A percentile compares a stretch with the other conserved stretches of the same genome.
phyloP scores from a whole-genome alignment of 2,797 vertebrate species.

The Malacoraja senta region DNA sequence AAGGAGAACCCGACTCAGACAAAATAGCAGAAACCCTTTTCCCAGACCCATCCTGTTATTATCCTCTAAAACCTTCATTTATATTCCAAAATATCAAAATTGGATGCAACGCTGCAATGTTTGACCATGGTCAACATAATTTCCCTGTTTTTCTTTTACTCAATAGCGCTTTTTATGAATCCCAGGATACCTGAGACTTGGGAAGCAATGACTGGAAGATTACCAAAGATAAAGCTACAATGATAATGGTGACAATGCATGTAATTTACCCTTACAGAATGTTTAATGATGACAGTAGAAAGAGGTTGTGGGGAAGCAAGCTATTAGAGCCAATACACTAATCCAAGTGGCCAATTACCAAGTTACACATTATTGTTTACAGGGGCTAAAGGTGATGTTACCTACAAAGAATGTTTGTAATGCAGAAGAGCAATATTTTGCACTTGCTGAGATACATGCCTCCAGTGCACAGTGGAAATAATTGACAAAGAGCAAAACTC shows the following conservation, averaged over 20 bases:
- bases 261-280: no score
- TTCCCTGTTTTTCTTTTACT: no score
- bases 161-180: no score
- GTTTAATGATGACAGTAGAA: background rate
- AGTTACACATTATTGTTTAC: background rate
- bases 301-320: no score
- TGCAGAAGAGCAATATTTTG: background rate
- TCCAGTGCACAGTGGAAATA: background rate
- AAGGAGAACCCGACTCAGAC: no score
- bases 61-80: no score
- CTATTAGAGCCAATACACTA: background rate
- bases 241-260: background rate
- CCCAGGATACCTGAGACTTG: background rate
- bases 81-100: no score
- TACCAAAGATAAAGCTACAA: background rate
- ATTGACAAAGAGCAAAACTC: background rate
- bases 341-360: background rate
- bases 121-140: no score
- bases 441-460: background rate
- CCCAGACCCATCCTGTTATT: no score
- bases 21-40: no score
- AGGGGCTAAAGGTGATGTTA: background rate
- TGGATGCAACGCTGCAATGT: no score
- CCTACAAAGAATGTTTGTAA: background rate
- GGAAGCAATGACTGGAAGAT: background rate